A percentile compares a stretch with the other conserved stretches of the same genome.
phyloP scores from a whole-genome alignment of 2,113 vertebrate species.

The Xenopus laevis region DNA sequence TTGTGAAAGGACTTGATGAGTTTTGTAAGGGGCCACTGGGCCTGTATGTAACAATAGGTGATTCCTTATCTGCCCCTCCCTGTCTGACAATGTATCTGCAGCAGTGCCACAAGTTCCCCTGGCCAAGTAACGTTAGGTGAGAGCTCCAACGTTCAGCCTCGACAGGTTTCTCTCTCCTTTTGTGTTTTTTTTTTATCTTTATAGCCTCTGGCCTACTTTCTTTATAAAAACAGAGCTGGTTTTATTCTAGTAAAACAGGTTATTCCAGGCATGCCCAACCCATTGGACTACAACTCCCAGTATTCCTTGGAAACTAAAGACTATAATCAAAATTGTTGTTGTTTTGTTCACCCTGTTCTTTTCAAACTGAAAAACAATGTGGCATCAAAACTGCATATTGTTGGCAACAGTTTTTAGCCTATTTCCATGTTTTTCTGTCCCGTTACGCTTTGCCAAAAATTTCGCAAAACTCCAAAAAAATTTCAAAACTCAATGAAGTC shows the following conservation, averaged over 20 bases:
- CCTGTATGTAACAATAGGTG: constrained; percentile 52
- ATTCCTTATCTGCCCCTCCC: constrained; percentile 56
- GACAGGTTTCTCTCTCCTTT: constrained; percentile 10
- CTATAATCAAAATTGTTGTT: too few relatives aligned
- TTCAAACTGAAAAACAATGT: too few relatives aligned
- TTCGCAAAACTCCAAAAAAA: too few relatives aligned
- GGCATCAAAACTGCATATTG: too few relatives aligned
- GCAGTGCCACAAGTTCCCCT: constrained; percentile 46
- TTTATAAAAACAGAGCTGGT: too few relatives aligned
- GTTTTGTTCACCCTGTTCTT: too few relatives aligned
- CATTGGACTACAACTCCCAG: too few relatives aligned
- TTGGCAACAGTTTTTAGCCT: too few relatives aligned
- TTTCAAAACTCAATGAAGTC: too few relatives aligned
- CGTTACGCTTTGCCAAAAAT: too few relatives aligned
- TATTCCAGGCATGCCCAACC: neutral
- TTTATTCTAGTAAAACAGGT: neutral
- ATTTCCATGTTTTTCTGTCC: too few relatives aligned
- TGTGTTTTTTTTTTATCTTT: neutral
- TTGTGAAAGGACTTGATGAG: constrained; percentile 6
- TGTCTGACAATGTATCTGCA: constrained; percentile 52
- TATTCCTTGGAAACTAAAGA: too few relatives aligned
- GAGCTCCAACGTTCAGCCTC: constrained; percentile 31
- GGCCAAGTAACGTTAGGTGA: constrained; percentile 48
- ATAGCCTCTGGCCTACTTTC: neutral
- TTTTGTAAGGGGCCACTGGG: constrained; percentile 13